A percentile compares a stretch with the other conserved stretches of the same genome.
Conservation (phyloP, 1,140 invertebrate species). For the Aphaenogaster floridana region DNA sequence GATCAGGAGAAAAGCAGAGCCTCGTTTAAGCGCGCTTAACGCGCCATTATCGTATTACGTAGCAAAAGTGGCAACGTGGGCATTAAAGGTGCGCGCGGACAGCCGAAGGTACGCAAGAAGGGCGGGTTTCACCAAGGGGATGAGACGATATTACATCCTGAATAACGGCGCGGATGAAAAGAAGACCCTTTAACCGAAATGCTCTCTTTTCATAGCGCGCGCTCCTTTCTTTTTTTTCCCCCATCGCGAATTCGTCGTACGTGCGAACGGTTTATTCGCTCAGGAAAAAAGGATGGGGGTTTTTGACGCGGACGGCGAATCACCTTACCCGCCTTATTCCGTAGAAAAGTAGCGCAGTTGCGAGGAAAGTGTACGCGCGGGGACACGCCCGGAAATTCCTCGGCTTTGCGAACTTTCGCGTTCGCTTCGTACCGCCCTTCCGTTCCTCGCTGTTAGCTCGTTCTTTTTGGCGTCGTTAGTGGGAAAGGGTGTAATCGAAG, state of each 20-base stretch:
- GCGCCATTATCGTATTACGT: slow-evolving; percentile 65
- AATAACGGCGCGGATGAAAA: slow-evolving; percentile 49
- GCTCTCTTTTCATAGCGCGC: background rate
- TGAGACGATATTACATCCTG: slow-evolving; percentile 61
- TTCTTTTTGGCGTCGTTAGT: slow-evolving; percentile 1
- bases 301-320: slow-evolving; percentile 42
- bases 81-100: slow-evolving; percentile 51
- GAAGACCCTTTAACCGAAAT: slow-evolving; percentile 60
- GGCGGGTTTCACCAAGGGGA: slow-evolving; percentile 1
- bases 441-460: slow-evolving; percentile 13
- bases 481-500: slow-evolving; percentile 5
- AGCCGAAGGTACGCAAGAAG: slow-evolving; percentile 3
- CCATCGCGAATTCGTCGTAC: background rate
- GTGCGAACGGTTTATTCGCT: slow-evolving; percentile 1
- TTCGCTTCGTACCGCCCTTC: slow-evolving; percentile 17
- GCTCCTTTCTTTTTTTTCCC: background rate
- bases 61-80: slow-evolving; percentile 56
- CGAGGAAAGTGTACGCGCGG: slow-evolving; percentile 36
- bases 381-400: slow-evolving; percentile 45
- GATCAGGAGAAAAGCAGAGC: background rate
- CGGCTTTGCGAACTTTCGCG: slow-evolving; percentile 51
- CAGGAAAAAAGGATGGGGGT: background rate
- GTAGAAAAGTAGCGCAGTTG: slow-evolving; percentile 29
- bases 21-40: slow-evolving; percentile 57
- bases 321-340: slow-evolving; percentile 6